Conservation (phyloP, 2,888 invertebrate species). For the Drosophila nigricruria region DNA sequence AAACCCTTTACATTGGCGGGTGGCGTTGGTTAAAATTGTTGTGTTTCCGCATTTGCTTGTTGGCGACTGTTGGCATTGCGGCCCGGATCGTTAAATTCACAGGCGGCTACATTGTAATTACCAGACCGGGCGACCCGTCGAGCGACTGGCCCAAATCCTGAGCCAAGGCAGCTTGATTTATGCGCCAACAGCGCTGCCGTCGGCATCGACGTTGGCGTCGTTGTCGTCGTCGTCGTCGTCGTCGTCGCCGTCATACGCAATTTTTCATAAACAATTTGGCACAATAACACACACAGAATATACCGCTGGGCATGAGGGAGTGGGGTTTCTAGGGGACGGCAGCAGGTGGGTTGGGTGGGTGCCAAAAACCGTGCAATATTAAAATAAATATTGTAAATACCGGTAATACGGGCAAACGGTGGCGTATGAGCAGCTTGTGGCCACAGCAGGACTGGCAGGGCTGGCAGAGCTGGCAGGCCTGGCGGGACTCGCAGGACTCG, state of each 20-base stretch:
- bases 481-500: slow-evolving; percentile 5
- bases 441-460: slow-evolving; percentile 55
- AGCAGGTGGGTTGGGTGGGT: slow-evolving; percentile 37
- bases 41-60: slow-evolving; percentile 72
- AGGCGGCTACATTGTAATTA: slow-evolving; percentile 82
- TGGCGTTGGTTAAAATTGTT: slow-evolving; percentile 52
- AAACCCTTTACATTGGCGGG: slow-evolving; percentile 35
- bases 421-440: slow-evolving; percentile 60
- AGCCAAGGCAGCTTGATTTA: slow-evolving; percentile 77
- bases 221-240: slow-evolving; percentile 9
- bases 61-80: slow-evolving; percentile 55
- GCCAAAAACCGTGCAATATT: slow-evolving; percentile 72
- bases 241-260: slow-evolving; percentile 71
- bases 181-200: slow-evolving; percentile 68
- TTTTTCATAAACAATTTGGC: slow-evolving; percentile 82
- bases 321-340: background rate
- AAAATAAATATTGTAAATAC: slow-evolving; percentile 82
- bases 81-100: slow-evolving; percentile 78
- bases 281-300: slow-evolving; percentile 71
- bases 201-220: slow-evolving; percentile 29
- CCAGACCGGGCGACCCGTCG: slow-evolving; percentile 55
- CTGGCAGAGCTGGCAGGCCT: slow-evolving; percentile 8
- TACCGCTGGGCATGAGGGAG: slow-evolving; percentile 26
- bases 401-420: slow-evolving; percentile 72
- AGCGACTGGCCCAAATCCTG: slow-evolving; percentile 73